Evolutionary conservation across 2,113 vertebrate species (phyloP), one percentile per base, ranked within the genome.

Genomic region (Formicarius rufipectus): DNA sequence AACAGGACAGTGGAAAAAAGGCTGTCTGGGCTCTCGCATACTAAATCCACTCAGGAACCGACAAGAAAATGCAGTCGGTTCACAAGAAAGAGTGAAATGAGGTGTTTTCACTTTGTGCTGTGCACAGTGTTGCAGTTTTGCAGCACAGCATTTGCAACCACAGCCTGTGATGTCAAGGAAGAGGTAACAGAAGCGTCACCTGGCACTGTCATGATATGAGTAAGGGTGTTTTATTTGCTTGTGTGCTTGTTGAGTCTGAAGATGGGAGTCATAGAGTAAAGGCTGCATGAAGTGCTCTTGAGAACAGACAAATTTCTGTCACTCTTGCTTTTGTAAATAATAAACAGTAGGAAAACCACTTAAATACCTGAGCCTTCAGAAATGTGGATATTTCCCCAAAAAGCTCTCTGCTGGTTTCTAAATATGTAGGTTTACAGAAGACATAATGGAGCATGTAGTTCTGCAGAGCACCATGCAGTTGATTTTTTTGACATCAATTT

Each of bases 11-110:
- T 62, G 15, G 16, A 53, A 62, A 56, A 52, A 60, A 44, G 28
- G 15, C 55, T 56, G 8, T 12, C 4, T 3, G 2, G 5, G 8
- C 4, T 4, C 39, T 42, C 33, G 5, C 1, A 2, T 23, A 7
- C 13, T 39, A 42, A 42, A 56, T 17, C 20, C 23, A 9, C 11
- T 45, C 47, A 52, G 40, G 66, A 78, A 11, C 30, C 31, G 40
- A 40, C 18, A 64, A 9, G 6, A 10, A 10, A 50, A n/a, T 66
- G 40, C 4, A 9, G 11, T 24, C 6, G 52, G 20, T 71, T 62
- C 13, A 5, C 37, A 35, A 64, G 35, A 17, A 64, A 50, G 47
- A 30, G 14, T 28, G 40, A 79, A 79, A 71, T 1, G 5, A 47
- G 42, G 4, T 39, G 5, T 2, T 71, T 88, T 71, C 71, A 16